Conservation (phyloP, 2,888 invertebrate genomes). For the Acanthoscelides obtectus region DNA sequence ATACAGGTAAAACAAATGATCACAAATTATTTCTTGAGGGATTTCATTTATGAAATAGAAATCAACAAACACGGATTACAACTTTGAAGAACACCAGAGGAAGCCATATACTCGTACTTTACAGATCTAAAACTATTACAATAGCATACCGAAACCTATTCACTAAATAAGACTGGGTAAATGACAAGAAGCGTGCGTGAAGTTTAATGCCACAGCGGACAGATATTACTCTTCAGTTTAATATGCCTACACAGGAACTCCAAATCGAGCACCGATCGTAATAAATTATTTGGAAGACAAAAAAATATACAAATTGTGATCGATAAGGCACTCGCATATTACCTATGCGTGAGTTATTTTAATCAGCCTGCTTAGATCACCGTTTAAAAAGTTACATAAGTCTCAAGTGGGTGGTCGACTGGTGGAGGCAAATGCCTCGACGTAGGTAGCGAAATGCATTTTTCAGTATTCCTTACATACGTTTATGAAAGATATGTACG, state of each 20-base stretch:
- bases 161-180: too few relatives aligned
- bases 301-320: background rate
- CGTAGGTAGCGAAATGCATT: background rate
- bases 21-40: too few relatives aligned
- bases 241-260: background rate
- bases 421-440: background rate
- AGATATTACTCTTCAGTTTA: too few relatives aligned
- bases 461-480: background rate
- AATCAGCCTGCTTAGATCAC: background rate
- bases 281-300: background rate
- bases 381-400: background rate
- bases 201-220: too few relatives aligned
- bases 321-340: background rate
- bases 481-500: background rate
- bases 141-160: too few relatives aligned
- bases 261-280: background rate
- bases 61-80: too few relatives aligned
- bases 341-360: background rate
- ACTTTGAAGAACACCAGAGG: too few relatives aligned
- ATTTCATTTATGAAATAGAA: too few relatives aligned
- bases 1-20: too few relatives aligned
- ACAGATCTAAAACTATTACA: too few relatives aligned
- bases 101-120: too few relatives aligned
- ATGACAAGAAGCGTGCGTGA: too few relatives aligned
- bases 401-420: background rate